Conservation (phyloP, 2,797 vertebrate species). For the Anas flavirostris region DNA sequence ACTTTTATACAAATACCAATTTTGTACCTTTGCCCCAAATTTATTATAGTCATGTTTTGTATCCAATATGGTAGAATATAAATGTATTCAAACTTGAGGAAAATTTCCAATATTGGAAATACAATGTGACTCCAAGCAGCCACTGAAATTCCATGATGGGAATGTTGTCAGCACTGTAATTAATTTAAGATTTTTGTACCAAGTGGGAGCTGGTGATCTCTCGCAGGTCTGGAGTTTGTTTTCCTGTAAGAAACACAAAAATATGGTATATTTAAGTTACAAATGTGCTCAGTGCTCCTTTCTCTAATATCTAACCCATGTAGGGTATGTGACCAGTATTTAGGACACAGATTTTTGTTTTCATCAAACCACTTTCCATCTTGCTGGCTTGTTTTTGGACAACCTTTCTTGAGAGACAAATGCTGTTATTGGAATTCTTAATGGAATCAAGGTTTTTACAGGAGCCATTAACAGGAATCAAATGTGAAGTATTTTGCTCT, state of each 20-base stretch:
- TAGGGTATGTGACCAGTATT: neutral
- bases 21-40: neutral
- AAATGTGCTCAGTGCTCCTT: conserved; percentile 53
- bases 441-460: no score
- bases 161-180: neutral
- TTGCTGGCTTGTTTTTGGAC: neutral
- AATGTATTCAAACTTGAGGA: neutral
- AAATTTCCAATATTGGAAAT: neutral
- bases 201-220: conserved; percentile 53
- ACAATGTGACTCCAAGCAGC: neutral
- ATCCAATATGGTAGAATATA: neutral
- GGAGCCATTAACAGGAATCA: neutral
- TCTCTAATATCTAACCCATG: neutral
- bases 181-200: conserved; percentile 46
- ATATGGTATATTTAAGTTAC: conserved; percentile 25
- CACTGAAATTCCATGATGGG: neutral
- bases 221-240: conserved; percentile 57
- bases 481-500: neutral
- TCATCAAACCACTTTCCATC: neutral
- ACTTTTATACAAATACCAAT: neutral
- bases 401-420: neutral
- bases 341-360: neutral
- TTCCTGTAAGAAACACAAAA: conserved; percentile 27
- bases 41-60: neutral
- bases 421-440: neutral